phyloP scores from a whole-genome alignment of 2,113 vertebrate genomes.

The Cnemophilus loriae region DNA sequence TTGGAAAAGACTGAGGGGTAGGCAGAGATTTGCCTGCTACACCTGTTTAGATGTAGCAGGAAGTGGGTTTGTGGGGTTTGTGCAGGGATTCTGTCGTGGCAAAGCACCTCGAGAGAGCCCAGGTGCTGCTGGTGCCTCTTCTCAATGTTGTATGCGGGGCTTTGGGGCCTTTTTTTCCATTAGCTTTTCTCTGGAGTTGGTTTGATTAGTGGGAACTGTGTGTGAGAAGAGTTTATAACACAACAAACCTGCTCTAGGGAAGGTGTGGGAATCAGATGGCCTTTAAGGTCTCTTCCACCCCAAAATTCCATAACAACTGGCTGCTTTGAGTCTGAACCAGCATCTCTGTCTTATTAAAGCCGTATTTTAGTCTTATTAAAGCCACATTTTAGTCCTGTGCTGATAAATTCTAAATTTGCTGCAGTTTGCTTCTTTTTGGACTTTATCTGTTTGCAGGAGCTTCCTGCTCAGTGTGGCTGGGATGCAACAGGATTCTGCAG shows the following conservation, averaged over 20 bases:
- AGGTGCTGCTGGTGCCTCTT: not conserved
- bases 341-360: not conserved
- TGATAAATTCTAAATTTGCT: not conserved
- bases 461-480: not conserved
- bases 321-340: not conserved
- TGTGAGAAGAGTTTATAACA: not conserved
- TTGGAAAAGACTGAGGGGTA: not conserved
- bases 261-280: not conserved
- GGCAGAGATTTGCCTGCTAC: not conserved
- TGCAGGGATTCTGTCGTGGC: accelerated
- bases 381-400: not conserved
- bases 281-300: not conserved
- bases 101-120: not conserved
- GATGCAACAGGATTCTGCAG: not conserved
- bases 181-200: not conserved
- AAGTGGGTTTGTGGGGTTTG: not conserved
- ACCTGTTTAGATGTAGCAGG: not conserved
- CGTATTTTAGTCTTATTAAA: not conserved
- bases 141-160: accelerated
- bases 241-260: accelerated
- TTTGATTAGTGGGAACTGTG: accelerated
- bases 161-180: not conserved
- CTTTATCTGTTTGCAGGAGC: not conserved
- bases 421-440: not conserved
- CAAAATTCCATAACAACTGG: accelerated